These are phyloP conservation scores for Caenorhabditis remanei DNA, from an alignment of 1,140 invertebrate species.

Conservation along the genomic window DNA sequence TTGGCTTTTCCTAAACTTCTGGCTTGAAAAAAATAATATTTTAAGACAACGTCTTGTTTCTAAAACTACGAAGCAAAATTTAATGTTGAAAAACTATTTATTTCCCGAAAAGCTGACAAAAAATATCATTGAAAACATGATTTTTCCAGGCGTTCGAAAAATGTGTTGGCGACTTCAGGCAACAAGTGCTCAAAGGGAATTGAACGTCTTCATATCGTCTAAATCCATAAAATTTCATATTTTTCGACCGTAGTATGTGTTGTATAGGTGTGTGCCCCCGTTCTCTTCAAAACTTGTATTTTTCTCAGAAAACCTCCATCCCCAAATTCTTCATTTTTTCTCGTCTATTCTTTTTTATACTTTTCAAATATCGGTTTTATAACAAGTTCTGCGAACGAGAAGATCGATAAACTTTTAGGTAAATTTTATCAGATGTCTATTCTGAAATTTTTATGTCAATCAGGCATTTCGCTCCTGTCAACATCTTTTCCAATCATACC, in stretches of 20 bases:
- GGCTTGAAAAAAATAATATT: too few species aligned
- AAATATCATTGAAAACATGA: too few species aligned
- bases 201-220: conserved; percentile 28
- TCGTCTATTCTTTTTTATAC: neutral
- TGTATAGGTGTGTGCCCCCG: conserved; percentile 17
- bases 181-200: conserved; percentile 61
- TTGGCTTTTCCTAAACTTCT: too few species aligned
- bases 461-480: conserved; percentile 43
- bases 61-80: too few species aligned
- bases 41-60: too few species aligned
- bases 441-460: too few species aligned
- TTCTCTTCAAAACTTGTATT: conserved; percentile 51
- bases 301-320: neutral
- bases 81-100: too few species aligned
- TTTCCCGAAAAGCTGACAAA: too few species aligned
- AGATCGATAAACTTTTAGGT: conserved; percentile 31
- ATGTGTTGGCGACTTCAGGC: conserved; percentile 59
- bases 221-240: neutral
- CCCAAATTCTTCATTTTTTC: too few species aligned
- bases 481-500: neutral
- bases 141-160: conserved; percentile 48
- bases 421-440: neutral
- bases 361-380: conserved; percentile 2
- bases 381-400: conserved; percentile 42
- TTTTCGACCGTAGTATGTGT: conserved; percentile 14